Base-by-base conservation (phyloP, 1,140 invertebrate species). In the Druon quercuslanigerum region DNA sequence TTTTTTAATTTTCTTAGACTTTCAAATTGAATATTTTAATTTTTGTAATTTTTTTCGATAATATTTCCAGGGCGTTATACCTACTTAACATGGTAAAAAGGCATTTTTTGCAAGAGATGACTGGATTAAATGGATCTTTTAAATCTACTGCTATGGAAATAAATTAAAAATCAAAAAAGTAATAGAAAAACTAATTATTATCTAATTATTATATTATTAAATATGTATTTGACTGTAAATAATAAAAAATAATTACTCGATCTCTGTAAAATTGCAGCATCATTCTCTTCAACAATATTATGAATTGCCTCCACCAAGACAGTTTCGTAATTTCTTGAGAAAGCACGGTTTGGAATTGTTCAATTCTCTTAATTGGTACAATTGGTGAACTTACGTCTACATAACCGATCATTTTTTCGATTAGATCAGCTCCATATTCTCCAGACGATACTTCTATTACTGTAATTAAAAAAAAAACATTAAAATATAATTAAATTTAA, bases 391-490 rank as follows among this genome's bases (percentile, higher is more conserved):
- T 87, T 13, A 11, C 60, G 56, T 94, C 93, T 0, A 95, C 92
- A 2, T 92, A 91, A 2, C 91, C 85, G 2, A 94, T 92, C 94
- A 96, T 95, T 79, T 85, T 92, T 14, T 95, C 94, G 1, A 93
- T 87, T 78, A 93, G 92, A 25, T 93, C 90, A 17, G 86, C 77
- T 0, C 95, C 96, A 85, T 96, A 96, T 87, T 96, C 95, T 0
- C 94, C 94, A 76, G 94, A 94, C 0, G 95, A 94, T 12, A 96
- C 94, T 91, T 97, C 96, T 75, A 96, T 95, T 54, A 96, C 95
- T 96, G 82, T 19, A 92, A 92, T 76, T 7, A n/a, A 76, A 80
- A 79, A 80, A 87, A 79, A 79, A 76, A 0, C 25, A 33, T 33
- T 2, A 5, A 33, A 5, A 33, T 3, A 33, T 25, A 33, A 33